A percentile compares a stretch with the other conserved stretches of the same genome.
phyloP scores from a whole-genome alignment of 2,797 vertebrate genomes.

The Tangara arthus region DNA sequence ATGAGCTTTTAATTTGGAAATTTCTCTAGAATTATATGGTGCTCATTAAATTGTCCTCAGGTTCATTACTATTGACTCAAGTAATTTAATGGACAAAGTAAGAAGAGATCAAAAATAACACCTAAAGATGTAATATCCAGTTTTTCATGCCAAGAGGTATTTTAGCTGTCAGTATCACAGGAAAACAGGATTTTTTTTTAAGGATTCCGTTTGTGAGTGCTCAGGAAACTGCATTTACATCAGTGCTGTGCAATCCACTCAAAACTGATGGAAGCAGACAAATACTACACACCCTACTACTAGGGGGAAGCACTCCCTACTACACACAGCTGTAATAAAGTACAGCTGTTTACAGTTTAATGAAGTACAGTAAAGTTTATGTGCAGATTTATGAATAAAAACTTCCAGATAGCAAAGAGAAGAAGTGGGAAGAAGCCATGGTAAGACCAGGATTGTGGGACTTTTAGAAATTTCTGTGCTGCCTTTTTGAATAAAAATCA shows the following conservation, averaged over 20 bases:
- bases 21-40: background rate
- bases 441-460: background rate
- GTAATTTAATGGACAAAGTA: background rate
- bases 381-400: background rate
- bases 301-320: background rate
- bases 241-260: background rate
- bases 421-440: background rate
- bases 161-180: background rate
- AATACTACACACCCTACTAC: background rate
- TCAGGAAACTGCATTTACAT: background rate
- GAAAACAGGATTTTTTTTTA: background rate
- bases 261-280: background rate
- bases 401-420: background rate
- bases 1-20: background rate
- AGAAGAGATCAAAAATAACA: background rate
- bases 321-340: background rate
- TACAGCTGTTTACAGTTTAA: too few species aligned
- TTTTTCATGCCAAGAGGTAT: background rate
- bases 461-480: background rate
- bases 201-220: background rate
- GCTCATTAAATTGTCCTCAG: background rate
- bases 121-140: background rate
- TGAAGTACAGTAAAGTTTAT: background rate
- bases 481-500: background rate
- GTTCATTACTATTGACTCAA: background rate